Evolutionary conservation across 2,797 vertebrate genomes (phyloP), one percentile per base, ranked within the genome.

Genomic region (Periophthalmus magnuspinnatus): DNA sequence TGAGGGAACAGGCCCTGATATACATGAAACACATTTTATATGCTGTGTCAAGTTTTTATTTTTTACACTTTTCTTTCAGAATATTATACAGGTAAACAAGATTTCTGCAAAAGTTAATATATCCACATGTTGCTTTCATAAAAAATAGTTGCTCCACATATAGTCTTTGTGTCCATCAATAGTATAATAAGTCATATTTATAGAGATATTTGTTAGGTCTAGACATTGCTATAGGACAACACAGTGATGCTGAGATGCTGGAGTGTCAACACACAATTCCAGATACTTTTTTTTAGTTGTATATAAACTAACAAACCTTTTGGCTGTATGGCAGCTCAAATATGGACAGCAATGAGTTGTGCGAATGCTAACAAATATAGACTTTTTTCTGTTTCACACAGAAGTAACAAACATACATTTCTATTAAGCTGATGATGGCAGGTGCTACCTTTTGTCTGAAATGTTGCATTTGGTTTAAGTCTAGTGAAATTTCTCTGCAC

Each of bases 61-160:
- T 86, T 84, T 90, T 88, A 97, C 95, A 95, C 96, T 95, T 95
- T 95, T 95, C 93, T 97, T 97, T 96, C 96, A 96, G 95, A 95
- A 95, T 97, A 97, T 97, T 94, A 95, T 99, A 98, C 96, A 97
- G 79, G 96, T 98, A 99, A 98, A 98, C 96, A 97, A 98, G 95
- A 94, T 96, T 96, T 96, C 93, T 98, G 96, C 95, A 98, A 98
- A 99, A 99, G 96, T 97, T 97, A 95, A 96, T 97, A 98, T 98
- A 97, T 97, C 95, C 95, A 94, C 97, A 94, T 95, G 96, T 95
- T 96, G 95, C 94, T 96, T 97, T 97, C 95, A 98, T 97, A 98
- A 99, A 67, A 99, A 99, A 99, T 99, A 98, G 94, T 97, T 96
- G 95, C 94, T 97, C 80, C 96, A 95, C 96, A 95, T 96, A 94